Percentiles rank a stretch among this genome's conserved stretches.
Conservation (phyloP, 2,113 vertebrate genomes). For the Chrysemys picta region DNA sequence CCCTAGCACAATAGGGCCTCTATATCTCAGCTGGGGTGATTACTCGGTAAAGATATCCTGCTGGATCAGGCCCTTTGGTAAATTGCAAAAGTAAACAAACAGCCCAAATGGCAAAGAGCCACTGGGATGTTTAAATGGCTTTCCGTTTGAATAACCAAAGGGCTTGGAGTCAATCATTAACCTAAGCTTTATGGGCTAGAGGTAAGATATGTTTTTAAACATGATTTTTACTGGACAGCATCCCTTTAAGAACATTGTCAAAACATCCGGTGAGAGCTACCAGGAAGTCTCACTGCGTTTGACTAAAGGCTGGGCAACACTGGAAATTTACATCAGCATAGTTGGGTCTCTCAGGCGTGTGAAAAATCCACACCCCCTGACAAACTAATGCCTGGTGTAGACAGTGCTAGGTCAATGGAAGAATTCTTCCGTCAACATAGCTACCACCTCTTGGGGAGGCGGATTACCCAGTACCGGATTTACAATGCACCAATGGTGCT, state of each 20-base stretch:
- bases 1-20: not conserved
- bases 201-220: not conserved
- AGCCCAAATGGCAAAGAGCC: not conserved
- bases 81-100: not conserved
- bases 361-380: no score
- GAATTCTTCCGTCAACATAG: no score
- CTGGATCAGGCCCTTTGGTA: not conserved
- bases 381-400: no score
- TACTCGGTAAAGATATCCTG: not conserved
- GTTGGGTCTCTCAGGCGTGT: no score
- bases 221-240: not conserved
- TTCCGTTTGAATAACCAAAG: slow-evolving; percentile 6
- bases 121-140: slow-evolving; percentile 7
- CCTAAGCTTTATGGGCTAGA: not conserved
- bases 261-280: not conserved
- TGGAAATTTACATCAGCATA: no score
- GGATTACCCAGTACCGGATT: no score
- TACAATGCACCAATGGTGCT: no score
- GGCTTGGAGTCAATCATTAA: slow-evolving; percentile 3
- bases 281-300: not conserved
- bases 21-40: not conserved
- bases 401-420: no score
- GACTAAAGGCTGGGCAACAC: not conserved
- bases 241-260: not conserved
- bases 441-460: no score